A percentile compares a stretch with the other conserved stretches of the same genome.
Evolutionary conservation across 1,140 invertebrate species (phyloP).

Genomic region (Goniozus legneri): DNA sequence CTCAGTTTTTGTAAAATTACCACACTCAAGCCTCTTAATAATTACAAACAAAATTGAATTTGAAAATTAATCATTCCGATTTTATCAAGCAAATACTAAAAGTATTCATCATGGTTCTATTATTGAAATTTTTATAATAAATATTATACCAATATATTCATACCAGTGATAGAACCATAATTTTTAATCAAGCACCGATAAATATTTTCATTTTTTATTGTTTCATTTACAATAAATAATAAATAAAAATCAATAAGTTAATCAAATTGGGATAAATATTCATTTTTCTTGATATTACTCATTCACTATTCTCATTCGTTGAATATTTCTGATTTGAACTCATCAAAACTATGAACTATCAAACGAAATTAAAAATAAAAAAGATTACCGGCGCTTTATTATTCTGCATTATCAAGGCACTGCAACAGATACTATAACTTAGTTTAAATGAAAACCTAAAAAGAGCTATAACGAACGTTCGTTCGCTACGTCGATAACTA

Average conservation of each 20-base stretch:
- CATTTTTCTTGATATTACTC: neutral
- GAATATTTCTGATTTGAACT: neutral
- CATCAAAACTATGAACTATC: neutral
- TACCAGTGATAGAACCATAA: constrained; percentile 28
- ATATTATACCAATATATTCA: constrained; percentile 21
- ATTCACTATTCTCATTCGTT: neutral
- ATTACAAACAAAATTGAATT: constrained; percentile 21
- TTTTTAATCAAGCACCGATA: constrained; percentile 30
- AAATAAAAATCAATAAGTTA: constrained; percentile 4
- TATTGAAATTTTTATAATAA: constrained; percentile 26
- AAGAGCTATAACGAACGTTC: constrained; percentile 8
- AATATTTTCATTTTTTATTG: constrained; percentile 6
- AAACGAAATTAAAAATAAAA: constrained; percentile 5
- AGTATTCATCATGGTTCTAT: constrained; percentile 18
- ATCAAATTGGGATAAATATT: constrained; percentile 9
- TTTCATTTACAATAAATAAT: too few species aligned
- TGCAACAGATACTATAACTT: constrained; percentile 20
- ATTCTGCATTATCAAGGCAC: constrained; percentile 24
- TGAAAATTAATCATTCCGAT: constrained; percentile 28
- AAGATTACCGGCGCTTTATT: constrained; percentile 27
- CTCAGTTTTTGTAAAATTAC: constrained; percentile 30
- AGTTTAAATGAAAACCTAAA: constrained; percentile 13
- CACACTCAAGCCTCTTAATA: constrained; percentile 19
- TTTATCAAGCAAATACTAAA: constrained; percentile 13
- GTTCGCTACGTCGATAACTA: constrained; percentile 4